A percentile compares a stretch with the other conserved stretches of the same genome.
These are phyloP conservation scores for Alloplasta piceator DNA, from an alignment of 2,888 invertebrate genomes.

Conservation along the genomic window DNA sequence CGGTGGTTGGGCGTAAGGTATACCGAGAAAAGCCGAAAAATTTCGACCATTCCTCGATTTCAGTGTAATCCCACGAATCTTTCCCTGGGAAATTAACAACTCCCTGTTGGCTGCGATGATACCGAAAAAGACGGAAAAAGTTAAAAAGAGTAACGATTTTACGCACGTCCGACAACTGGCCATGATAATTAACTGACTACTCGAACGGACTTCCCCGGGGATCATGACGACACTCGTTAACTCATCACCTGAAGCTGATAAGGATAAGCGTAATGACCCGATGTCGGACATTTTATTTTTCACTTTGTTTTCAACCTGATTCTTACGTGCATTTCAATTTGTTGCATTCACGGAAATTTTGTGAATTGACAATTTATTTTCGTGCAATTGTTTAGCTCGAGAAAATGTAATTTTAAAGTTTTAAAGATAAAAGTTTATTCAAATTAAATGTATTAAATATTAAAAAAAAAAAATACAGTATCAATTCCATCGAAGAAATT, in stretches of 20 bases:
- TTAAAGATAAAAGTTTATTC: too few species aligned
- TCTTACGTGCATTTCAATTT: too few species aligned
- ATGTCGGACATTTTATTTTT: background rate
- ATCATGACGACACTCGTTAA: constrained; percentile 5
- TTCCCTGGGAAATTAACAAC: constrained; percentile 54
- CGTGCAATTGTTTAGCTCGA: too few species aligned
- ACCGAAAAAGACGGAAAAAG: constrained; percentile 20
- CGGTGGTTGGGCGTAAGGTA: constrained; percentile 69
- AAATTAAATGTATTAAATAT: background rate
- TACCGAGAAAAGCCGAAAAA: constrained; percentile 63
- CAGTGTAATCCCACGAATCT: constrained; percentile 57
- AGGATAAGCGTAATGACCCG: constrained; percentile 5
- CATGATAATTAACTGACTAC: constrained; percentile 53
- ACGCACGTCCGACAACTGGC: constrained; percentile 35
- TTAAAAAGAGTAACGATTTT: constrained; percentile 33
- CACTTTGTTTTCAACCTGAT: background rate
- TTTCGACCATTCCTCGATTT: constrained; percentile 54
- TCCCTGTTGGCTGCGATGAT: constrained; percentile 22
- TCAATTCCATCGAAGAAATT: too few species aligned
- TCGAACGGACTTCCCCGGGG: background rate
- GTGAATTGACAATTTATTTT: too few species aligned
- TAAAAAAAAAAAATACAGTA: background rate
- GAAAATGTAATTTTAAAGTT: too few species aligned
- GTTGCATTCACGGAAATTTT: too few species aligned
- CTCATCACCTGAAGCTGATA: constrained; percentile 10